phyloP scores from a whole-genome alignment of 1,140 invertebrate genomes.

The Zaprionus taronus region DNA sequence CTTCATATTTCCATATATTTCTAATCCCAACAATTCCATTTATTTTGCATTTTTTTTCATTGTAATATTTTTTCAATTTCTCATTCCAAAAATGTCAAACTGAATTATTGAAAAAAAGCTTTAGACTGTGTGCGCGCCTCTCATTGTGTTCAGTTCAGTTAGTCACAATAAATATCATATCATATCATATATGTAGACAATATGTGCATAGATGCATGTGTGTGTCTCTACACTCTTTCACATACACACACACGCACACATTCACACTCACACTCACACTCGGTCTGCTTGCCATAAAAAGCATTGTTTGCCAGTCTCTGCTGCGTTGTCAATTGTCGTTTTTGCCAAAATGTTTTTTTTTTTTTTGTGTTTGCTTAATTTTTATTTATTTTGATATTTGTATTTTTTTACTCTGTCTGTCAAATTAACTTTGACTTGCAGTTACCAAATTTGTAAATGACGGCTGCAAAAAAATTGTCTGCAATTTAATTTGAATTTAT shows the following conservation, averaged over 20 bases:
- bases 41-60: not conserved
- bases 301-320: constrained; percentile 68
- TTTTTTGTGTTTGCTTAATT: constrained; percentile 11
- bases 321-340: constrained; percentile 53
- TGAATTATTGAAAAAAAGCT: constrained; percentile 33
- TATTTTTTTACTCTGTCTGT: constrained; percentile 29
- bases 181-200: not conserved
- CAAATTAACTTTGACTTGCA: constrained; percentile 74
- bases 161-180: constrained; percentile 32
- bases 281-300: constrained; percentile 70
- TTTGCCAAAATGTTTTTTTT: constrained; percentile 34
- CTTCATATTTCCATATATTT: not conserved
- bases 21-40: not conserved
- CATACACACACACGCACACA: not conserved
- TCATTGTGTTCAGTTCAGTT: constrained; percentile 45
- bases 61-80: constrained; percentile 12
- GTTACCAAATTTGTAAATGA: constrained; percentile 74
- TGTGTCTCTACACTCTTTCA: not conserved
- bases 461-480: constrained; percentile 20
- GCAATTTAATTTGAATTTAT: constrained; percentile 49
- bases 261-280: constrained; percentile 29
- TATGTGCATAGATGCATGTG: not conserved
- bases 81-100: constrained; percentile 26
- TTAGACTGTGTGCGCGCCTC: constrained; percentile 11
- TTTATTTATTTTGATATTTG: constrained; percentile 25